Percentiles rank a stretch among this genome's conserved stretches.
These are phyloP conservation scores for Diorhabda elongata DNA, from an alignment of 1,140 invertebrate genomes.

Conservation along the genomic window DNA sequence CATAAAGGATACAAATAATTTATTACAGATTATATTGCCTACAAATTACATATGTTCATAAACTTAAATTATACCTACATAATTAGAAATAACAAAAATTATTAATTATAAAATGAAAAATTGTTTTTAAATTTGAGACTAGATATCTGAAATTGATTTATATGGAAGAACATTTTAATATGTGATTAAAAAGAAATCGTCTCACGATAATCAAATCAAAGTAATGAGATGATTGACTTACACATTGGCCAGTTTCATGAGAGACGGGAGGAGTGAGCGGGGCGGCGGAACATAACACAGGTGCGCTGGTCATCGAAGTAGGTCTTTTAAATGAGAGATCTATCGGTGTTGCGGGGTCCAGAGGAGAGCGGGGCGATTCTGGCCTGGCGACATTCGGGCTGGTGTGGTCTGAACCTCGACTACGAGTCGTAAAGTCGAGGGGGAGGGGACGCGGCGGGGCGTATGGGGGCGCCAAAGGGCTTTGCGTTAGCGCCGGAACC, in stretches of 20 bases:
- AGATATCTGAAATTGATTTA: too few relatives aligned
- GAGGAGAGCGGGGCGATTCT: conserved; percentile 21
- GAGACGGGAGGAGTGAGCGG: conserved; percentile 45
- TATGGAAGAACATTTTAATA: too few relatives aligned
- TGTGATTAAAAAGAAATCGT: too few relatives aligned
- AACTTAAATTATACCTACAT: too few relatives aligned
- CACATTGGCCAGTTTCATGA: not conserved
- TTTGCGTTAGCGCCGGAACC: conserved; percentile 28
- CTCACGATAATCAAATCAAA: not conserved
- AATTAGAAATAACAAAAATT: too few relatives aligned
- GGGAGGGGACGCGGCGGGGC: conserved; percentile 29
- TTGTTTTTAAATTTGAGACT: too few relatives aligned
- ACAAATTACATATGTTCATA: too few relatives aligned
- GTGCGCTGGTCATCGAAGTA: conserved; percentile 47
- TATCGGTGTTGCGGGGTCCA: conserved; percentile 43
- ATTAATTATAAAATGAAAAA: too few relatives aligned
- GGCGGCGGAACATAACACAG: conserved; percentile 37
- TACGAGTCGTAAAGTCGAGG: conserved; percentile 38
- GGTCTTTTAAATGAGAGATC: conserved; percentile 46
- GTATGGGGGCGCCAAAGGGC: conserved; percentile 23
- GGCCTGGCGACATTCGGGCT: conserved; percentile 29
- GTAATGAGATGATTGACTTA: not conserved
- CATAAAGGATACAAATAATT: too few relatives aligned
- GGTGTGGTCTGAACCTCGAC: conserved; percentile 26
- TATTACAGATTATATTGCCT: too few relatives aligned